These are phyloP conservation scores for Prenolepis imparis DNA, from an alignment of 2,888 invertebrate species.

Conservation along the genomic window DNA sequence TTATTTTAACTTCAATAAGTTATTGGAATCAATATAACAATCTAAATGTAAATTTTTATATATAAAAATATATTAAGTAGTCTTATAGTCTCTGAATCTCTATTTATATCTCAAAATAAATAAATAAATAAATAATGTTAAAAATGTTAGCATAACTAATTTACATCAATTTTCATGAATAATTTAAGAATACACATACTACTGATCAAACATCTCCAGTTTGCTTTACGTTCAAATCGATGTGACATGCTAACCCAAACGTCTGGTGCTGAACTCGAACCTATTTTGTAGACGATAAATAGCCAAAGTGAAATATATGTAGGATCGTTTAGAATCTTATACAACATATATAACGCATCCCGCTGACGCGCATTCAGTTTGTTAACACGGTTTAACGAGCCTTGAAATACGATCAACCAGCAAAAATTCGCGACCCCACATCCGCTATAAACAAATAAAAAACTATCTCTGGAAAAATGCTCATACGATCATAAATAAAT, in stretches of 20 bases:
- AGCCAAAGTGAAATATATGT: constrained; percentile 29
- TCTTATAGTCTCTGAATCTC: neutral
- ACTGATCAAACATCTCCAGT: neutral
- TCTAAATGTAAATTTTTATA: too few species aligned
- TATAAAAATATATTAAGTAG: neutral
- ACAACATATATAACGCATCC: constrained; percentile 23
- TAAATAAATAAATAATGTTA: neutral
- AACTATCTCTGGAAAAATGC: constrained; percentile 10
- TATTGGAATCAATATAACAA: neutral
- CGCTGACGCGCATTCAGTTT: constrained; percentile 10
- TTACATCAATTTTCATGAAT: neutral
- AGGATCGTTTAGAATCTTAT: constrained; percentile 43
- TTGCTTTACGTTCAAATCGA: neutral
- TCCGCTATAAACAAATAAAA: neutral
- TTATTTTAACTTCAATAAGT: neutral
- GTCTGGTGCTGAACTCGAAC: constrained; percentile 31
- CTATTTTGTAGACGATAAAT: constrained; percentile 41
- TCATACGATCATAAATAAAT: constrained; percentile 34
- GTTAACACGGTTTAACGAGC: constrained; percentile 49
- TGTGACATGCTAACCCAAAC: constrained; percentile 10
- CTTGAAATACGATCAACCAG: constrained; percentile 38
- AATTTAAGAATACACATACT: neutral
- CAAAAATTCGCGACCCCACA: neutral
- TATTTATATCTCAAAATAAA: neutral
- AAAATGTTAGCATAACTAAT: neutral